Evolutionary conservation across 1,140 invertebrate genomes (phyloP).

Genomic region (Acyrthosiphon pisum): DNA sequence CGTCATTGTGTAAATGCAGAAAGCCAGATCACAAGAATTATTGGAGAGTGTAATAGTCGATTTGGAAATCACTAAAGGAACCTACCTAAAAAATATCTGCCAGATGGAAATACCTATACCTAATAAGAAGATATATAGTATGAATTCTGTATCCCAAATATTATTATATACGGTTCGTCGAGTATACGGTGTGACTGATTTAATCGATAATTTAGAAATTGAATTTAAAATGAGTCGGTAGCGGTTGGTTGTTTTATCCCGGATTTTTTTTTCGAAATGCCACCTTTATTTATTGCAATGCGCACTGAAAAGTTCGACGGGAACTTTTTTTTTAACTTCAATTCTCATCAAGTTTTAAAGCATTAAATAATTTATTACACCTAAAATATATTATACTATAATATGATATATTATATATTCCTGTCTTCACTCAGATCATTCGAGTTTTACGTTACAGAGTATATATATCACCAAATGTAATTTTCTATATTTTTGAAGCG

Average conservation of each 20-base stretch:
- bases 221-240: background rate
- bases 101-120: background rate
- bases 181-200: background rate
- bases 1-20: background rate
- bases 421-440: background rate
- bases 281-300: background rate
- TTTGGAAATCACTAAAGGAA: background rate
- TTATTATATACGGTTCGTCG: background rate
- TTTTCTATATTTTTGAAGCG: background rate
- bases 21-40: background rate
- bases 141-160: background rate
- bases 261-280: background rate
- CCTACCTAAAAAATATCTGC: background rate
- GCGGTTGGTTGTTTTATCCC: background rate
- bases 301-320: background rate
- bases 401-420: background rate
- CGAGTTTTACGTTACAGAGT: background rate
- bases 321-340: background rate
- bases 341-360: background rate
- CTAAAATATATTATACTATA: background rate
- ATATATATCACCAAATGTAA: background rate
- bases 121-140: background rate
- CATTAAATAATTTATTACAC: background rate
- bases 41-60: background rate
- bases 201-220: constrained; percentile 30